Evolutionary conservation across 2,888 invertebrate species (phyloP).

Genomic region (Drosophila atripex): DNA sequence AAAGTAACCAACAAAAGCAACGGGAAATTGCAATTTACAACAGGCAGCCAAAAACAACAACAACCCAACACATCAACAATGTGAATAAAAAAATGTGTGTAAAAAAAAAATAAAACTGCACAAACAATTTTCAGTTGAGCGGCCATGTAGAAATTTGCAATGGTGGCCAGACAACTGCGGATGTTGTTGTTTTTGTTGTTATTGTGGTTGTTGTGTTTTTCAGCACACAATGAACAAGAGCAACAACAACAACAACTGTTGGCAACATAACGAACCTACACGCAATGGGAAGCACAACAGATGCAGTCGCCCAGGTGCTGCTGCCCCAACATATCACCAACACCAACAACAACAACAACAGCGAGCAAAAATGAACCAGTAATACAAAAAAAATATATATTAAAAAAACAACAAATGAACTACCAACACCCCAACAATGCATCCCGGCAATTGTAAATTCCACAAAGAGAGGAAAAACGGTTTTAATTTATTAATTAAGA

Average conservation of each 20-base stretch:
- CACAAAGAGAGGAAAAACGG: constrained; percentile 27
- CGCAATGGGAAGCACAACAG: constrained; percentile 78
- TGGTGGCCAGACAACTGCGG: constrained; percentile 73
- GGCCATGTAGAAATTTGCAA: constrained; percentile 84
- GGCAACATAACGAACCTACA: constrained; percentile 71
- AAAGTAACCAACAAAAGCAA: constrained; percentile 50
- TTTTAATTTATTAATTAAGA: constrained; percentile 14
- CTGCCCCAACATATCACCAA: constrained; percentile 19
- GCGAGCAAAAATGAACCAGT: constrained; percentile 10
- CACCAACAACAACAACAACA: constrained; percentile 21
- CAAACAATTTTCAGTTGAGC: constrained; percentile 84
- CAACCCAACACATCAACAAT: constrained; percentile 30
- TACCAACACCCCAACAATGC: constrained; percentile 13
- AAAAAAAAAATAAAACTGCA: constrained; percentile 69
- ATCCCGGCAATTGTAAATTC: constrained; percentile 26
- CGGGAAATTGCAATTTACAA: constrained; percentile 70
- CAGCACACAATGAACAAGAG: constrained; percentile 54
- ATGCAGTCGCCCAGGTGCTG: constrained; percentile 55
- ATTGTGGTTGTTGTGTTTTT: constrained; percentile 25
- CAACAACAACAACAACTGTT: constrained; percentile 32
- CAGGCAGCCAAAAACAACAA: constrained; percentile 56
- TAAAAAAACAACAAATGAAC: neutral
- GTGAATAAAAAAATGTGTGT: constrained; percentile 43
- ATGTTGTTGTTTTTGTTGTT: constrained; percentile 33
- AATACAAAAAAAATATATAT: constrained; percentile 9